Percentiles rank a stretch among this genome's conserved stretches.
phyloP scores from a whole-genome alignment of 2,888 invertebrate species.

The Drosophila atripex region DNA sequence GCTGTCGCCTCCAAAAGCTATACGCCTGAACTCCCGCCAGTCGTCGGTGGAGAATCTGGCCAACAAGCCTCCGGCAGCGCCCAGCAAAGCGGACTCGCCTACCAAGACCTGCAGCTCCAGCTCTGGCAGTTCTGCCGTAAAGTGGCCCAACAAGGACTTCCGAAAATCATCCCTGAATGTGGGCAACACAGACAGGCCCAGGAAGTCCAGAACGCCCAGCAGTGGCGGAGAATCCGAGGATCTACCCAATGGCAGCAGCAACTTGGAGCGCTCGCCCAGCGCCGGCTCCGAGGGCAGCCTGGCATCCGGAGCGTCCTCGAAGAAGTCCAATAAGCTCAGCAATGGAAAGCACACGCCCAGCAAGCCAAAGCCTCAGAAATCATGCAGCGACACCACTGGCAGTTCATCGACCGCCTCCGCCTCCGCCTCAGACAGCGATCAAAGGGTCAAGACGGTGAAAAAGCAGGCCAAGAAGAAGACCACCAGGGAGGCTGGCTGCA shows the following conservation, averaged over 20 bases:
- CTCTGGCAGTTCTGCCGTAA: constrained; percentile 67
- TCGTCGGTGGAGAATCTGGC: constrained; percentile 81
- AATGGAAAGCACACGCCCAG: constrained; percentile 59
- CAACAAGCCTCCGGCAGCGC: constrained; percentile 68
- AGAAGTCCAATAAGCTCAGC: constrained; percentile 78
- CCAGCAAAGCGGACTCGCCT: constrained; percentile 82
- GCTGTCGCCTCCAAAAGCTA: constrained; percentile 79
- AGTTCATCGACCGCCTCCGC: constrained; percentile 51
- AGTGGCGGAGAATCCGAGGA: constrained; percentile 82
- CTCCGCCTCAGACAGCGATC: constrained; percentile 78
- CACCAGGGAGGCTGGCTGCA: constrained; percentile 21
- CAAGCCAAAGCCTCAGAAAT: constrained; percentile 66
- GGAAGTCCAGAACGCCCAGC: constrained; percentile 83
- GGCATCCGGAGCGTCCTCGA: constrained; percentile 75
- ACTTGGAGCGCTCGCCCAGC: constrained; percentile 84
- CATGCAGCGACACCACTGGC: constrained; percentile 82
- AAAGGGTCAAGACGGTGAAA: constrained; percentile 66
- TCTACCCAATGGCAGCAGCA: constrained; percentile 21
- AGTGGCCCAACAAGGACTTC: constrained; percentile 88
- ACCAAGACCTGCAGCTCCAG: constrained; percentile 79
- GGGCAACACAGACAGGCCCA: constrained; percentile 84
- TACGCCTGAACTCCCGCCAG: constrained; percentile 78
- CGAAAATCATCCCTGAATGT: constrained; percentile 90
- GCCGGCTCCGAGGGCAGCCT: constrained; percentile 85
- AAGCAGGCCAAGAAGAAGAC: constrained; percentile 75